Evolutionary conservation across 2,797 vertebrate genomes (phyloP).

Genomic region (Micromesistius poutassou): DNA sequence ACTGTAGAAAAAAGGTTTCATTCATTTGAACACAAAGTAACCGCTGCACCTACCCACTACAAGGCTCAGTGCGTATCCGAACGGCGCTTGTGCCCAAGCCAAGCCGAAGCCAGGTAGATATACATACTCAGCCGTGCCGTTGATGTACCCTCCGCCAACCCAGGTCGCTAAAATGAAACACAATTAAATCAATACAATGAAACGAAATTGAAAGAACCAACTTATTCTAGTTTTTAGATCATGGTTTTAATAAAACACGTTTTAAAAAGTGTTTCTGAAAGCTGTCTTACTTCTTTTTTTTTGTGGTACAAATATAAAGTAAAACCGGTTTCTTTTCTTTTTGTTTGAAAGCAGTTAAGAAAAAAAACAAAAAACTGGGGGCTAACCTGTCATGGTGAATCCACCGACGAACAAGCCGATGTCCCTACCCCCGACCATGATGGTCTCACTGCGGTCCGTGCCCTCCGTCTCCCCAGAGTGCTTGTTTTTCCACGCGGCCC

Average conservation of each 20-base stretch:
- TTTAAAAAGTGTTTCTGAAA: not conserved
- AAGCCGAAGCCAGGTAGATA: constrained; percentile 88
- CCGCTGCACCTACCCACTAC: constrained; percentile 80
- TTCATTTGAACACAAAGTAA: not conserved
- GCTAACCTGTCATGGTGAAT: constrained; percentile 93
- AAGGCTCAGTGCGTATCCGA: constrained; percentile 94
- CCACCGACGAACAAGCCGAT: constrained; percentile 94
- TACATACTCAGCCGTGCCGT: constrained; percentile 94
- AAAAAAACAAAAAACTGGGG: no score
- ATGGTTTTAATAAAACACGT: not conserved
- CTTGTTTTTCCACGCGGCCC: constrained; percentile 98
- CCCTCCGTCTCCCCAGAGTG: constrained; percentile 81
- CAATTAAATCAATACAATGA: not conserved
- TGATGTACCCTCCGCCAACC: constrained; percentile 98
- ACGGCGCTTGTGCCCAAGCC: constrained; percentile 96
- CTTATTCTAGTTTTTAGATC: not conserved
- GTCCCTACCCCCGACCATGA: constrained; percentile 95
- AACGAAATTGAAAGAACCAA: not conserved
- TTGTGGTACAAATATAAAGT: not conserved
- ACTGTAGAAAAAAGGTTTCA: not conserved
- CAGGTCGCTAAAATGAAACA: constrained; percentile 82
- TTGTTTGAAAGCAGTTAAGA: no score
- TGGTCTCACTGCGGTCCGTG: constrained; percentile 87
- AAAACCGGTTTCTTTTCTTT: not conserved
- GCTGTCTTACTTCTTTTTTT: not conserved